Evolutionary conservation across 1,140 invertebrate species (phyloP).

Genomic region (Rhyacophila brunnea): DNA sequence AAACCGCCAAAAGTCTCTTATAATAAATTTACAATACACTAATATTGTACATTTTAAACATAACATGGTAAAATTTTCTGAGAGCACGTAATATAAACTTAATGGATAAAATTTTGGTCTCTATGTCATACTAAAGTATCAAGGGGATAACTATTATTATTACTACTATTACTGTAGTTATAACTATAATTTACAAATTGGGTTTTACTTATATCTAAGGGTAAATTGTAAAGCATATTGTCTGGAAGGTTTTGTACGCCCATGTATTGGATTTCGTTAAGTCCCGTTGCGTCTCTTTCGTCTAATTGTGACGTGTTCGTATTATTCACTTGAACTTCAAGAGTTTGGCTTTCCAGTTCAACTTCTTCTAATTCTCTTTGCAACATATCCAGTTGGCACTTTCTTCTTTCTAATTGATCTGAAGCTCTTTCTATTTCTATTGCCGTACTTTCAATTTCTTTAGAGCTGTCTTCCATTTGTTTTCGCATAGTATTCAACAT

Average conservation of each 20-base stretch:
- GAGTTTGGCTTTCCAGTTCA: constrained; percentile 55
- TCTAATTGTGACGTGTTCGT: constrained; percentile 21
- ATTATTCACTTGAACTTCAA: constrained; percentile 49
- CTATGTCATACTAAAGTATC: constrained; percentile 50
- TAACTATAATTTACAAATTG: constrained; percentile 31
- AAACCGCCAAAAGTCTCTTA: no score
- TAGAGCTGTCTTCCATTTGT: constrained; percentile 35
- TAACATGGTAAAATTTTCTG: no score
- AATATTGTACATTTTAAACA: no score
- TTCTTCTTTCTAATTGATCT: constrained; percentile 61
- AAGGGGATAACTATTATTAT: constrained; percentile 43
- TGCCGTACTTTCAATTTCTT: constrained; percentile 58
- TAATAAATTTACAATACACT: no score
- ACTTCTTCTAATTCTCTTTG: constrained; percentile 63
- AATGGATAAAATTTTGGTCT: background rate
- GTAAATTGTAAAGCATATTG: constrained; percentile 24
- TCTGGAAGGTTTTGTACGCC: constrained; percentile 9
- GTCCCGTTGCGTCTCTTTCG: background rate
- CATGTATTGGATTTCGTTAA: constrained; percentile 16
- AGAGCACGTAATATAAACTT: no score
- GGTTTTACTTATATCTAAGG: constrained; percentile 29
- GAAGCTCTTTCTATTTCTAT: constrained; percentile 68
- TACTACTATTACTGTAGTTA: constrained; percentile 16
- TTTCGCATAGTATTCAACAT: constrained; percentile 53
- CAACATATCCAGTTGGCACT: constrained; percentile 61